These are phyloP conservation scores for Meriones psammophilus DNA, from an alignment of 2,797 vertebrate species.

Conservation along the genomic window DNA sequence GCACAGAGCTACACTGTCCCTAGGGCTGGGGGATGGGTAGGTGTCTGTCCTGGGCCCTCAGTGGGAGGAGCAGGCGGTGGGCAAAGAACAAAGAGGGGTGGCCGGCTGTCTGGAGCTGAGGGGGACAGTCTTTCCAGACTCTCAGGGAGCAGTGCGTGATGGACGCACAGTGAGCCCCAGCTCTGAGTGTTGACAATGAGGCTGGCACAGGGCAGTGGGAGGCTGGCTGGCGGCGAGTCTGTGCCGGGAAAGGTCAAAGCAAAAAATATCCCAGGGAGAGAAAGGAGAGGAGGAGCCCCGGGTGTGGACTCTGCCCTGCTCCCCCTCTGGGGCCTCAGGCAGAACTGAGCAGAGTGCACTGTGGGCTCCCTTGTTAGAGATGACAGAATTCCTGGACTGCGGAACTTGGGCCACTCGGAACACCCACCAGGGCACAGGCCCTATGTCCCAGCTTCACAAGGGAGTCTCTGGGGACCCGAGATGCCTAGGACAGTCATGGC, in stretches of 20 bases:
- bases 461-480: not conserved
- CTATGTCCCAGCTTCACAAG: not conserved
- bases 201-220: not conserved
- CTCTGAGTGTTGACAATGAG: not conserved
- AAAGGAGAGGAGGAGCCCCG: not conserved
- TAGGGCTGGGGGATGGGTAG: not conserved
- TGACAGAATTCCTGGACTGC: not conserved
- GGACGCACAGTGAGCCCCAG: not conserved
- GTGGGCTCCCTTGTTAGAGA: not conserved
- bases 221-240: not conserved
- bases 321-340: not conserved
- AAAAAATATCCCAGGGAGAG: constrained; percentile 20
- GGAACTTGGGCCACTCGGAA: not conserved
- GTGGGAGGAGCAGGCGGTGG: not conserved
- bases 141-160: not conserved
- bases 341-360: not conserved
- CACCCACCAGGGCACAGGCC: not conserved
- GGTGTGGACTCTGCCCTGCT: not conserved
- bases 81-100: not conserved
- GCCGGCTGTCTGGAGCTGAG: not conserved
- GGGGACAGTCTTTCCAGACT: not conserved
- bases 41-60: not conserved
- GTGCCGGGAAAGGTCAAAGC: constrained; percentile 62
- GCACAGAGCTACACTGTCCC: fast-evolving
- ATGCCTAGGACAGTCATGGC: not conserved